Base-by-base conservation (phyloP, 2,888 invertebrate species). In the Pelosia muscerda region DNA sequence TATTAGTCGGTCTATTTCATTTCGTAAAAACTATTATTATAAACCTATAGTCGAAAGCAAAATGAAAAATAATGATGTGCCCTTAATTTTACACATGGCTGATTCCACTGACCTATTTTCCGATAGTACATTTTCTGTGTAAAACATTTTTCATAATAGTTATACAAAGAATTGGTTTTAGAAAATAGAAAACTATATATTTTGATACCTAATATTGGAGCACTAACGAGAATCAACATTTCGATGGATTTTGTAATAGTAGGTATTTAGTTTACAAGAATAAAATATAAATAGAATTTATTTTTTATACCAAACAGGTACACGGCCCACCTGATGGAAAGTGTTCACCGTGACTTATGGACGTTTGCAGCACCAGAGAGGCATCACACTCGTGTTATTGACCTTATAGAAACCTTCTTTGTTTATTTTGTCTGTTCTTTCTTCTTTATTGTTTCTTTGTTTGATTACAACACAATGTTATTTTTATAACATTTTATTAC, bases 1-100 rank as follows among this genome's bases (percentile, higher is more conserved):
- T 62, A 54, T 61, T 64, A 11, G 55, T 42, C 42, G 42, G 65
- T 55, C 65, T 66, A 56, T 74, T 64, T 65, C 26, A 23, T 65
- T 77, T 31, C 23, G 42, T 55, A 56, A n/a, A 63, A n/a, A 63
- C 19, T 26, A 23, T 34, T 53, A 60, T 54, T 71, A 49, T 62
- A 63, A 15, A 61, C 31, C 26, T 57, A 54, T 26, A 65, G 65
- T 59, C 75, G 19, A 42, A 54, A 68, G 42, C 57, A 28, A 49
- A 9, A 15, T n/a, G n/a, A 8, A 28, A 28, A 55, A 68, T 65
- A 65, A 58, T 62, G 68, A 34, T 31, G 38, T 38, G 61, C 58
- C 72, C 63, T 49, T 66, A 57, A 71, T 75, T 78, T 72, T 59
- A 75, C 72, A 65, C 75, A 42, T 22, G 62, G 13, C 58, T 78